Evolutionary conservation across 1,140 invertebrate species (phyloP), one percentile per base, ranked within the genome.

Genomic region (Mactra quadrangularis): DNA sequence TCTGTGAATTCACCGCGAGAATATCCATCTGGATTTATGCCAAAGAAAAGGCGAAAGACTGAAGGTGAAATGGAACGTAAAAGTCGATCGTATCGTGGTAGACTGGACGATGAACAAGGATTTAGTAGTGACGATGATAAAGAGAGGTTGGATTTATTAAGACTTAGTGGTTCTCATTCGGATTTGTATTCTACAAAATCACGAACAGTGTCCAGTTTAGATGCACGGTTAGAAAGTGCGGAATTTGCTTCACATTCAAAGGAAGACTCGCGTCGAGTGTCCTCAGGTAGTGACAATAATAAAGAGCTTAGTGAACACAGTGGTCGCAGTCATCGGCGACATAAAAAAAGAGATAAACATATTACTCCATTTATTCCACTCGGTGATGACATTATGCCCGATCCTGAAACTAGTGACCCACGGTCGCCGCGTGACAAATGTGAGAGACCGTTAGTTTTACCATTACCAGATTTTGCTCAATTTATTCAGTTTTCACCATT

Each of bases 81-180:
- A 76, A 74, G 55, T 45, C 71, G 88, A 13, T 85, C 82, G 15
- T 90, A 89, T 79, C 57, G 87, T 55, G 62, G 53, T 45, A 87
- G 87, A 77, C 76, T 55, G 47, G 72, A 77, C 62, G 83, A 85
- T 27, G 87, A 87, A 13, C 85, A 86, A 27, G 83, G 70, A 59
- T 81, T 76, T 72, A 87, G 87, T 75, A 89, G 89, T 86, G 88
- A 88, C 53, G 87, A 87, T 74, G 89, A 90, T 57, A 79, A 60
- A 55, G 83, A 85, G 4, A 66, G 59, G 35, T 33, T 47, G 33
- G 62, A 76, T 41, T 50, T 76, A 59, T 33, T 64, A 17, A 76
- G 62, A 77, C 82, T 59, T 47, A 84, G 22, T 41, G 60, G 71
- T 83, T 22, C 81, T 22, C 81, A 75, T 31, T 27, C 57, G 19